Evolutionary conservation across 2,797 vertebrate genomes (phyloP).

Genomic region (Sebastes reedi): DNA sequence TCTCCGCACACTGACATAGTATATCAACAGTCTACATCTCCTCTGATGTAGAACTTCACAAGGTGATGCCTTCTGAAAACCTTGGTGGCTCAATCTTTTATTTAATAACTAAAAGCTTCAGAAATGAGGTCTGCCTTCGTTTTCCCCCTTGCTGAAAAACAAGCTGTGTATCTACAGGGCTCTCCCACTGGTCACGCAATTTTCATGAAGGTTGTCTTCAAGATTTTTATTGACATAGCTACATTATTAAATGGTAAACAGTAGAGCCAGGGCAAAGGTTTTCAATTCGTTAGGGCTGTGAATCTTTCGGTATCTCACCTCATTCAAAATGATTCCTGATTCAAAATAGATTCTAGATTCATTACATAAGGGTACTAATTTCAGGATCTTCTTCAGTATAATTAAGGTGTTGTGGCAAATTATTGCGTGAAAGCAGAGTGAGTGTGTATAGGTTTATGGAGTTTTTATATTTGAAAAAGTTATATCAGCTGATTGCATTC

Average conservation of each 20-base stretch:
- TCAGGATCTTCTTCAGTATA: background rate
- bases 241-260: constrained; percentile 10
- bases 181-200: background rate
- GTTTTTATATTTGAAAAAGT: background rate
- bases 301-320: background rate
- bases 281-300: background rate
- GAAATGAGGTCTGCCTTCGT: constrained; percentile 12
- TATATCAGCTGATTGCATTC: no score
- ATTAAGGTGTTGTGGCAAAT: background rate
- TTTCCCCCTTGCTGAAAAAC: background rate
- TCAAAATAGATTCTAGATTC: background rate
- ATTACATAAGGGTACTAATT: no score
- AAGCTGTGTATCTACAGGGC: background rate
- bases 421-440: background rate
- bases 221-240: constrained; percentile 9
- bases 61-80: constrained; percentile 20
- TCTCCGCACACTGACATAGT: background rate
- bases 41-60: constrained; percentile 22
- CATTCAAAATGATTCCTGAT: background rate
- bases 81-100: constrained; percentile 21
- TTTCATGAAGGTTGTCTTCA: background rate
- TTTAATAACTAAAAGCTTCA: constrained; percentile 17
- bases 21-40: constrained; percentile 13
- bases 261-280: background rate
- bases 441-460: background rate